phyloP scores from a whole-genome alignment of 2,888 invertebrate genomes.

The Stenodera caucasica region DNA sequence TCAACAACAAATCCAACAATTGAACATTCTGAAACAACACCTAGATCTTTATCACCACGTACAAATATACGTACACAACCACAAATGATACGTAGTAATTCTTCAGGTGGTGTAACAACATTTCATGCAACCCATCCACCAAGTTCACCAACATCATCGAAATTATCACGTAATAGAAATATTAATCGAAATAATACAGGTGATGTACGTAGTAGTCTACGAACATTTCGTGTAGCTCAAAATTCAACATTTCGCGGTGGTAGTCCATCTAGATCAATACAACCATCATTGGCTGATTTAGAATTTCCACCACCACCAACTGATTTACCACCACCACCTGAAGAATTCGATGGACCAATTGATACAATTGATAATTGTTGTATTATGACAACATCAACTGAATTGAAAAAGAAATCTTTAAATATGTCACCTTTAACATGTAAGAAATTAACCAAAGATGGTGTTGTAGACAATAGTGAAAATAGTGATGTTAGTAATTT shows the following conservation, averaged over 20 bases:
- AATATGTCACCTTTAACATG: slow-evolving; percentile 50
- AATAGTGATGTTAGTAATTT: slow-evolving; percentile 61
- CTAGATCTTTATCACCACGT: slow-evolving; percentile 66
- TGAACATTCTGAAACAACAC: slow-evolving; percentile 52
- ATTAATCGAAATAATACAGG: slow-evolving; percentile 51
- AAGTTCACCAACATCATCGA: slow-evolving; percentile 65
- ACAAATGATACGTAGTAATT: slow-evolving; percentile 89
- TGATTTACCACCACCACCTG: slow-evolving; percentile 78
- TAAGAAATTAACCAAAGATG: slow-evolving; percentile 49
- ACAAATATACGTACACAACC: slow-evolving; percentile 68
- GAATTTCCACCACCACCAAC: slow-evolving; percentile 87
- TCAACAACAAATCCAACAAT: slow-evolving; percentile 39
- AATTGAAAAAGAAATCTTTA: slow-evolving; percentile 48
- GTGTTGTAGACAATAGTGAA: slow-evolving; percentile 46
- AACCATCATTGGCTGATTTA: slow-evolving; percentile 77
- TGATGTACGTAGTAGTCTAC: slow-evolving; percentile 53
- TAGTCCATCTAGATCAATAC: slow-evolving; percentile 71
- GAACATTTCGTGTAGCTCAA: slow-evolving; percentile 55
- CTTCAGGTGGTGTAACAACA: slow-evolving; percentile 78
- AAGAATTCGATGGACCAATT: slow-evolving; percentile 59
- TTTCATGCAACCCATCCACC: slow-evolving; percentile 60
- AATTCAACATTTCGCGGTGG: slow-evolving; percentile 53
- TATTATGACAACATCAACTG: slow-evolving; percentile 47
- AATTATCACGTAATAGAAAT: slow-evolving; percentile 61
- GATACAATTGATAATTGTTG: slow-evolving; percentile 43